These are phyloP conservation scores for Callinectes sapidus DNA, from an alignment of 2,888 invertebrate species.

Conservation along the genomic window DNA sequence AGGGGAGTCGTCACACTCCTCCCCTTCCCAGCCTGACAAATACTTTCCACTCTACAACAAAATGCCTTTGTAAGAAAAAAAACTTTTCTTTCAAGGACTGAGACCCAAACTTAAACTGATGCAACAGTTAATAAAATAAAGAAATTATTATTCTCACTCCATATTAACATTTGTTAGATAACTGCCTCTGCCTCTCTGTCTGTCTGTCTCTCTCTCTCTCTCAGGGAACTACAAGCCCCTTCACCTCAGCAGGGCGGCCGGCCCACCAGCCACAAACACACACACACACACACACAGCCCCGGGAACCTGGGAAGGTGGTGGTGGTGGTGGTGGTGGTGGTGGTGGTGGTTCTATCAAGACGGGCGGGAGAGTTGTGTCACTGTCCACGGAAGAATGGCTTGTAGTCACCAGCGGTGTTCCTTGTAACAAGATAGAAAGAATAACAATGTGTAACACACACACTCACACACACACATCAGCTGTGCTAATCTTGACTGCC, in stretches of 20 bases:
- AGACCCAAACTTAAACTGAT: not conserved
- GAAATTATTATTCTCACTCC: not conserved
- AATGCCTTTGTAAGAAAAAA: not conserved
- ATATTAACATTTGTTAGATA: not conserved
- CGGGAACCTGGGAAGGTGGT: not conserved
- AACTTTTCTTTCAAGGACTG: not conserved
- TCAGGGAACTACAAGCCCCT: not conserved
- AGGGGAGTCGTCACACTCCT: not conserved
- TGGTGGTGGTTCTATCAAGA: not conserved
- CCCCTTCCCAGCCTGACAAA: not conserved
- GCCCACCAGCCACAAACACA: too few species aligned
- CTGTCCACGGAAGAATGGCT: not conserved
- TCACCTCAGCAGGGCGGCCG: too few species aligned
- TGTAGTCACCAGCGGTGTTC: not conserved
- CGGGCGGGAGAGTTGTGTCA: not conserved
- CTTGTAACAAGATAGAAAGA: not conserved
- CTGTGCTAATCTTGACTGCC: not conserved
- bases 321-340: not conserved
- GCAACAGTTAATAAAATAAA: not conserved
- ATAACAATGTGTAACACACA: not conserved
- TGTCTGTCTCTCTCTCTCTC: too few species aligned
- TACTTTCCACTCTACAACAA: not conserved
- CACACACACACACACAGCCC: not conserved
- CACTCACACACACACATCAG: not conserved
- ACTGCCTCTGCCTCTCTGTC: slow-evolving; percentile 6